Evolutionary conservation across 2,888 invertebrate species (phyloP), one percentile per base, ranked within the genome.

Genomic region (Andrena fulva): DNA sequence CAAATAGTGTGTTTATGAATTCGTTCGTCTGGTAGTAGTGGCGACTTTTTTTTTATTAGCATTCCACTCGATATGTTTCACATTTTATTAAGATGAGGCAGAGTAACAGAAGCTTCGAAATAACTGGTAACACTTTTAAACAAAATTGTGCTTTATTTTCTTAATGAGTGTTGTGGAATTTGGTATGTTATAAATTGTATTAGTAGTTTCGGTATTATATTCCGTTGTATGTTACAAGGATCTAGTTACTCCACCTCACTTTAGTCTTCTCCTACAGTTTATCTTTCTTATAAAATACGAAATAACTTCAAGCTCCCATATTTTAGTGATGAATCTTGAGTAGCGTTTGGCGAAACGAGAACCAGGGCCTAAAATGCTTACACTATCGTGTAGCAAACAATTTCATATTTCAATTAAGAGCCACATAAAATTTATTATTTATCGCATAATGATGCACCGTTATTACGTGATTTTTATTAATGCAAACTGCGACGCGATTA

Each of bases 291-390:
- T 27, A 3, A 48, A 12, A 60, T 12, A 31, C 29, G 5, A 60
- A 50, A 29, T 29, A 62, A 62, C 75, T 76, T 35, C 75, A 54
- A 69, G 50, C 52, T 69, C 29, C 69, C 35, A 60, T 16, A 68
- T 67, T 31, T 16, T n/a, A 33, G 20, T 33, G 1, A 24, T 33
- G 48, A 56, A 42, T 27, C 59, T 10, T 50, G 29, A 20, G 24
- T 52, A 71, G 8, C 35, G 5, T 31, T 66, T 20, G 16, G 35
- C 59, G 67, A 74, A 67, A 62, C 6, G 8, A 20, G 42, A 3
- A 27, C 4, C 56, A 59, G 48, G 50, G 56, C 56, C 50, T 50
- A 50, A 63, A 77, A 77, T 69, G 27, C 29, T 33, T 50, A 59
- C 35, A 20, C 31, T 33, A 33, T 27, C 10, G 12, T 8, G 24